Conservation (phyloP, 2,888 invertebrate species). For the Drosophila multiciliata region DNA sequence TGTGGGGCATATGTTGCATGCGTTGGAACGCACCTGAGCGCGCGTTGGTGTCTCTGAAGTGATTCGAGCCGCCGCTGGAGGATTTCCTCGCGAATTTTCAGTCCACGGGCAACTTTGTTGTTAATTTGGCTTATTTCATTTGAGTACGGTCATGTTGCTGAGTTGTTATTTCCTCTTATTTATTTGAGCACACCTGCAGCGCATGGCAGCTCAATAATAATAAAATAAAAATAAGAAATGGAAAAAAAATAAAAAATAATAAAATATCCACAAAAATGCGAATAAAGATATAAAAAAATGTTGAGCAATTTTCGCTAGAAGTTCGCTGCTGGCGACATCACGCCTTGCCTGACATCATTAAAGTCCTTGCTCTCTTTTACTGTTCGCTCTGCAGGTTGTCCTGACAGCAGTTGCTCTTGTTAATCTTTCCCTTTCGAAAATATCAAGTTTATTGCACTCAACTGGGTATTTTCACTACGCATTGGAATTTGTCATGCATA, state of each 20-base stretch:
- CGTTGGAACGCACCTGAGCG: conserved; percentile 45
- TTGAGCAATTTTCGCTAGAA: conserved; percentile 55
- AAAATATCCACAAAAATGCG: conserved; percentile 7
- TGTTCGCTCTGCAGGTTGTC: conserved; percentile 5
- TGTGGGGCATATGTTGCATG: conserved; percentile 17
- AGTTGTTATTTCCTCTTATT: conserved; percentile 58
- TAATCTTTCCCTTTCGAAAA: conserved; percentile 15
- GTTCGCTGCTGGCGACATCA: conserved; percentile 28
- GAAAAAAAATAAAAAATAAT: background rate
- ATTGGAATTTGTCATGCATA: background rate
- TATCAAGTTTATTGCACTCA: conserved; percentile 1
- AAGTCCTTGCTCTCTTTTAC: conserved; percentile 8
- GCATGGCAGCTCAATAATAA: conserved; percentile 27
- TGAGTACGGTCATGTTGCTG: conserved; percentile 31
- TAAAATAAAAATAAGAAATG: conserved; percentile 3
- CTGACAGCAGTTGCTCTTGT: conserved; percentile 23
- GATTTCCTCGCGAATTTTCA: conserved; percentile 14
- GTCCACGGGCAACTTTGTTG: conserved; percentile 55
- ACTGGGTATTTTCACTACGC: background rate
- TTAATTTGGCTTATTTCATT: conserved; percentile 77
- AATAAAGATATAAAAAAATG: conserved; percentile 49
- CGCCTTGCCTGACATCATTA: conserved; percentile 14
- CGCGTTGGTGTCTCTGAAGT: conserved; percentile 59
- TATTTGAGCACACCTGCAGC: conserved; percentile 58
- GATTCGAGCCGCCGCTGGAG: conserved; percentile 53